Conservation (phyloP, 2,113 vertebrate species). For the Fregata magnificens region DNA sequence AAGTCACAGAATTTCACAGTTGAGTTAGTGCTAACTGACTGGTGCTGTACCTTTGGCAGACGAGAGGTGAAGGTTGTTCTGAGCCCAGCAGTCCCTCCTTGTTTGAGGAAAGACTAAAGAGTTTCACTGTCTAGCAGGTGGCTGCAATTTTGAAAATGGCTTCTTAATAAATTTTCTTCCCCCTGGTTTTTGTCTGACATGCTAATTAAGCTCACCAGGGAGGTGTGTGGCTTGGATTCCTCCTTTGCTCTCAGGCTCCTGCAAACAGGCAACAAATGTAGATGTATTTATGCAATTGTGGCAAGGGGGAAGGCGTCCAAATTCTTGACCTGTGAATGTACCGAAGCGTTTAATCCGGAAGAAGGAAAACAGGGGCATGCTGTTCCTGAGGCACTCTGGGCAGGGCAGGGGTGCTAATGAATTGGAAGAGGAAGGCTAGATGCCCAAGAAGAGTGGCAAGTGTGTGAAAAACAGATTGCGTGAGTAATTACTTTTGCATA, state of each 20-base stretch:
- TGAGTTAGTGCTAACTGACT: not conserved
- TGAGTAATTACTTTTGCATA: conserved; percentile 73
- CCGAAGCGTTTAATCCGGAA: not conserved
- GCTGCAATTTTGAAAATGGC: conserved; percentile 16
- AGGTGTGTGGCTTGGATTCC: not conserved
- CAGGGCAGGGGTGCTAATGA: conserved; percentile 57
- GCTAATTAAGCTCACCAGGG: conserved; percentile 38
- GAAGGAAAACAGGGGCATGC: conserved; percentile 5
- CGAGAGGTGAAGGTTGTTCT: not conserved
- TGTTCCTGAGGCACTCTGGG: conserved; percentile 12
- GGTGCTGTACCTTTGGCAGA: not conserved
- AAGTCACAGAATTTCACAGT: not conserved
- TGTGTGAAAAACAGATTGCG: conserved; percentile 71
- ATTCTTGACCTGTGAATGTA: not conserved
- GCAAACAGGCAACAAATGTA: not conserved
- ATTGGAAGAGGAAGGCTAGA: conserved; percentile 38
- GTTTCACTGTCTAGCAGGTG: conserved; percentile 6
- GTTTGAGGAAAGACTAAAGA: not conserved
- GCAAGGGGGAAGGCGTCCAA: not conserved
- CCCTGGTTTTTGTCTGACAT: not conserved
- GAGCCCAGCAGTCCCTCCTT: not conserved
- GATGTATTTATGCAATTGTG: not conserved
- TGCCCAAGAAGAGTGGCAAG: conserved; percentile 31
- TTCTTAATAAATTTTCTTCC: conserved; percentile 25
- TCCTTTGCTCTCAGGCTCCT: not conserved